A percentile compares a stretch with the other conserved stretches of the same genome.
Conservation (phyloP, 2,113 vertebrate species). For the Marmota flaviventris region DNA sequence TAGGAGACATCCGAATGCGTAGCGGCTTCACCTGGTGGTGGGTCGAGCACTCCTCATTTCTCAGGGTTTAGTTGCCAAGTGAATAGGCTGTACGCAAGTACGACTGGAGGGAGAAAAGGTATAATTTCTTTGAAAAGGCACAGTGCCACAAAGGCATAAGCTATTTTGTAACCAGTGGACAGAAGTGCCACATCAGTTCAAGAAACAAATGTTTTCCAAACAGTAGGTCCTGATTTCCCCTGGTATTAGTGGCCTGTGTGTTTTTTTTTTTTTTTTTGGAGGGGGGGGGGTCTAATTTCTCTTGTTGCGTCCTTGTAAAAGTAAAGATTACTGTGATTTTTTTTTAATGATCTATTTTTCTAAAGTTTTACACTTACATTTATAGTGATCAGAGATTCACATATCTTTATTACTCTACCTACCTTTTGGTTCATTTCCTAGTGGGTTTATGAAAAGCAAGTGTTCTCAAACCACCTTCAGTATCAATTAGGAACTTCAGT, state of each 20-base stretch:
- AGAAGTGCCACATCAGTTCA: not conserved
- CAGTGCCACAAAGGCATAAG: not conserved
- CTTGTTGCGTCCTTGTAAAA: not conserved
- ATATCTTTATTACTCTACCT: not conserved
- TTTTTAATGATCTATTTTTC: not conserved
- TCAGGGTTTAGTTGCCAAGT: not conserved
- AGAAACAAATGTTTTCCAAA: not conserved
- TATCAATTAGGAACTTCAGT: not conserved
- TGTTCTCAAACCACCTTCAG: not conserved
- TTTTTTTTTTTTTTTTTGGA: not conserved
- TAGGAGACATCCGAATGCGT: too few species aligned
- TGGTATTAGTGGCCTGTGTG: not conserved
- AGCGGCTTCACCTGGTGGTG: not conserved
- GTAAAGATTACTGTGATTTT: not conserved
- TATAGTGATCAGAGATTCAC: not conserved
- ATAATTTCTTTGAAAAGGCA: not conserved
- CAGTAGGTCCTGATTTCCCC: not conserved
- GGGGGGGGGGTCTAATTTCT: not conserved
- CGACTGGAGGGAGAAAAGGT: not conserved
- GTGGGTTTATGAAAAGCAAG: not conserved
- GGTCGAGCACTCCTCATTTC: not conserved
- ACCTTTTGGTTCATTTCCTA: not conserved
- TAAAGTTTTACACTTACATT: not conserved
- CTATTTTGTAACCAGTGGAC: not conserved
- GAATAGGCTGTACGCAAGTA: not conserved